Conservation (phyloP, 2,797 vertebrate genomes). For the Dallia pectoralis region DNA sequence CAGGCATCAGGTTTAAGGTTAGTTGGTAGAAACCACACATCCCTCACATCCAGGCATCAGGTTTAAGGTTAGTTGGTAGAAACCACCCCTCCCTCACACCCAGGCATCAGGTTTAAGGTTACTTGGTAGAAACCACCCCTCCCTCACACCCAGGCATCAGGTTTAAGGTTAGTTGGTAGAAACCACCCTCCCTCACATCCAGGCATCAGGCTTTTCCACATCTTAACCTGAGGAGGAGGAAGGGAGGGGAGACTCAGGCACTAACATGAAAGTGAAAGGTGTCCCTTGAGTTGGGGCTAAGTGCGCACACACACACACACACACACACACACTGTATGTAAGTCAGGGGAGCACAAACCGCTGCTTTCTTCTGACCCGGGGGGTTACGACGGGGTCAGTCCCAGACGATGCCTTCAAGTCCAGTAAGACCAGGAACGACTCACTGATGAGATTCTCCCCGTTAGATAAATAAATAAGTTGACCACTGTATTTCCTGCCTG, state of each 20-base stretch:
- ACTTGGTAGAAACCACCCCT: too few species aligned
- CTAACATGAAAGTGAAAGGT: constrained; percentile 63
- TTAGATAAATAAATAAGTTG: constrained; percentile 66
- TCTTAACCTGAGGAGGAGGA: constrained; percentile 39
- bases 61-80: too few species aligned
- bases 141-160: too few species aligned
- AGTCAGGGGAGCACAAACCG: constrained; percentile 53
- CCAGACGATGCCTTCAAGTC: constrained; percentile 32
- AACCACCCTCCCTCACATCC: constrained; percentile 8
- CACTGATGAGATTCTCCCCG: constrained; percentile 58
- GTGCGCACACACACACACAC: too few species aligned
- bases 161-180: constrained; percentile 24
- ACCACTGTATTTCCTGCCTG: constrained; percentile 54
- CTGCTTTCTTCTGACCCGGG: constrained; percentile 60
- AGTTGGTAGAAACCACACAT: too few species aligned
- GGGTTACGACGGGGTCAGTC: constrained; percentile 67
- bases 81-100: too few species aligned
- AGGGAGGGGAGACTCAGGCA: constrained; percentile 32
- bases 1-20: too few species aligned
- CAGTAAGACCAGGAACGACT: constrained; percentile 41
- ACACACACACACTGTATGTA: constrained; percentile 46
- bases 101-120: too few species aligned
- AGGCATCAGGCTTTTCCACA: constrained; percentile 52
- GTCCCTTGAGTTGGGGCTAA: constrained; percentile 64
- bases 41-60: too few species aligned